Base-by-base conservation (phyloP, 1,140 invertebrate genomes). In the Trypoxylus dichotomus region DNA sequence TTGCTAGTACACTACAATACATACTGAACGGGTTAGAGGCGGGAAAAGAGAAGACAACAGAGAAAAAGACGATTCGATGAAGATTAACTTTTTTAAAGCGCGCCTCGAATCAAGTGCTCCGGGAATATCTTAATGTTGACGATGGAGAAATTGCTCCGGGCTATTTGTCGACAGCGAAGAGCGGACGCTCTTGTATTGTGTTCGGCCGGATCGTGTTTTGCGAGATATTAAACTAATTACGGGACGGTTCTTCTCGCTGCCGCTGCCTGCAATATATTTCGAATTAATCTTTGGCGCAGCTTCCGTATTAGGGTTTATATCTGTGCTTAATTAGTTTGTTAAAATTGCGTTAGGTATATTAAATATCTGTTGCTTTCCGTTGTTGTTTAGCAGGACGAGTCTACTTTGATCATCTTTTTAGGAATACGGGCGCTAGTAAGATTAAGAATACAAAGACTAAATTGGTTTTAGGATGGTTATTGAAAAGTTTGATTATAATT, bases 101-200 rank as follows among this genome's bases (percentile, higher is more conserved):
- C 32, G 32, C 5, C 2, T 37, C 43, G 7, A 47, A 47, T 47
- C 43, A 47, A 47, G 43, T 19, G 11, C 43, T 47, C 6, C 13
- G 0, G 11, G 43, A 19, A 47, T 47, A 3, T 47, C 43, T 47
- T 13, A 47, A 47, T 47, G 76, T 77, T 72, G 76, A 25, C 60
- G 32, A 71, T 72, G 68, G 68, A 71, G 76, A 8, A 47, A 47
- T 47, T 13, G 43, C 43, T 47, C n/a, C 43, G 43, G 43, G 43
- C 43, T 47, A 47, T 47, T 47, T 47, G 43, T 19, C 43, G 11
- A 15, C 3, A 11, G 8, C 11, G 43, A 47, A 15, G 43, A 13
- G 43, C 43, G 43, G 11, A 11, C 13, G 8, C 11, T 13, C 0
- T 37, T 37, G 43, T 13, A 8, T 47, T 47, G 43, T 7, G 43